phyloP scores from a whole-genome alignment of 2,113 vertebrate genomes.

The Takifugu flavidus region DNA sequence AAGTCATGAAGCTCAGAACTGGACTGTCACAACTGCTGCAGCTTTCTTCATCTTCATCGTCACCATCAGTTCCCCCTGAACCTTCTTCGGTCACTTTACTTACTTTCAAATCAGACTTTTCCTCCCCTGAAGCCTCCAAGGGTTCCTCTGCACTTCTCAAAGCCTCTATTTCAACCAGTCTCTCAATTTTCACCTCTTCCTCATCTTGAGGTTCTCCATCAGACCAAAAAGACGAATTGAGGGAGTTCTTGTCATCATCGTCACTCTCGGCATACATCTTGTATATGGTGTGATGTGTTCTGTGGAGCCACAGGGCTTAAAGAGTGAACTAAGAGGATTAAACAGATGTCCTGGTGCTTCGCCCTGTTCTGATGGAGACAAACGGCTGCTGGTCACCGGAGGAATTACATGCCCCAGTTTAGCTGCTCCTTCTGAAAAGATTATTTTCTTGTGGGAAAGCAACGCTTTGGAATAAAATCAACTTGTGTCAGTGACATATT shows the following conservation, averaged over 20 bases:
- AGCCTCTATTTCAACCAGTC: neutral
- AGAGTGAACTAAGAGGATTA: constrained; percentile 65
- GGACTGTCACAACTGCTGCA: constrained; percentile 37
- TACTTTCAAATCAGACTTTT: neutral
- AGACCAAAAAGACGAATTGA: constrained; percentile 70
- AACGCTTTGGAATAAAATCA: too few relatives aligned
- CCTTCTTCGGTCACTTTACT: neutral
- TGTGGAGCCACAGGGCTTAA: constrained; percentile 36
- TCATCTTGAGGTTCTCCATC: constrained; percentile 40
- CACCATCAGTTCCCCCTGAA: neutral
- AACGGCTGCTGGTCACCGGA: constrained; percentile 14
- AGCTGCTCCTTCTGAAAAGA: neutral
- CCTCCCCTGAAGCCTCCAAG: constrained; percentile 5
- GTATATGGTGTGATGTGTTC: constrained; percentile 53
- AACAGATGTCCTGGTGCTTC: neutral
- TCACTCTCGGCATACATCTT: constrained; percentile 43
- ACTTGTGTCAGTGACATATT: too few relatives aligned
- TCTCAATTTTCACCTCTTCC: constrained; percentile 29
- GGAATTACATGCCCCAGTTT: neutral
- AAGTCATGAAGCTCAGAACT: constrained; percentile 61
- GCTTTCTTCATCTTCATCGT: constrained; percentile 2
- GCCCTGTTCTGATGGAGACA: neutral
- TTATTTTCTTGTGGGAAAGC: neutral
- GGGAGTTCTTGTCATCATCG: constrained; percentile 34
- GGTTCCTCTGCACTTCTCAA: neutral